Base-by-base conservation (phyloP, 1,140 invertebrate species). In the Sinonovacula constricta region DNA sequence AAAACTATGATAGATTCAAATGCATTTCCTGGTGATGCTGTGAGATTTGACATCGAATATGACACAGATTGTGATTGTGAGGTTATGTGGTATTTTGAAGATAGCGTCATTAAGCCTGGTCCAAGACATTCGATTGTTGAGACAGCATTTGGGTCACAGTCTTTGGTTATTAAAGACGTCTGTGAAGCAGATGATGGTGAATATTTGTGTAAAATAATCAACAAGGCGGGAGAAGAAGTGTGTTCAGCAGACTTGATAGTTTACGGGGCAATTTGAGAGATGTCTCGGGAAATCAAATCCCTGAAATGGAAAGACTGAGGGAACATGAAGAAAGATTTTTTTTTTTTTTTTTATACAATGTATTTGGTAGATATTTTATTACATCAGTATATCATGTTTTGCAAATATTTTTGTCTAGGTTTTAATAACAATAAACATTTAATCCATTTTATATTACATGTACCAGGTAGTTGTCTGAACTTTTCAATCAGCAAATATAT, bases 151-250 rank as follows among this genome's bases (percentile, higher is more conserved):
- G 85, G 87, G 33, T 26, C 62, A 18, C 84, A 79, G 63, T 88
- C 86, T n/a, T 80, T 91, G n/a, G 86, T 87, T 45, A 87, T 99
- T 79, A 93, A 94, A 0, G 94, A 97, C 79, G 96, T 98, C 0
- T 93, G 93, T 66, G 93, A 93, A 30, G 87, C 92, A 15, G 98
- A 99, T 91, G 95, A 95, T 39, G 98, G 98, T 12, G 93, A 93
- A 26, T 99, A 99, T 91, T 94, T 94, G 60, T 98, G 96, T 88
- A 94, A 94, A 1, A 97, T 97, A 1, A 93, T 90, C 1, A 99
- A 99, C 89, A 93, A 94, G 65, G 96, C 95, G 0, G 97, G 97
- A 2, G 95, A 94, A 87, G 95, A 95, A n/a, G 95, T 97, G 5
- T 92, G 90, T 69, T 81, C 80, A 18, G 90, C 89, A 24, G 85